Evolutionary conservation across 2,113 vertebrate species (phyloP).

Genomic region (Forbesichthys agassizii): DNA sequence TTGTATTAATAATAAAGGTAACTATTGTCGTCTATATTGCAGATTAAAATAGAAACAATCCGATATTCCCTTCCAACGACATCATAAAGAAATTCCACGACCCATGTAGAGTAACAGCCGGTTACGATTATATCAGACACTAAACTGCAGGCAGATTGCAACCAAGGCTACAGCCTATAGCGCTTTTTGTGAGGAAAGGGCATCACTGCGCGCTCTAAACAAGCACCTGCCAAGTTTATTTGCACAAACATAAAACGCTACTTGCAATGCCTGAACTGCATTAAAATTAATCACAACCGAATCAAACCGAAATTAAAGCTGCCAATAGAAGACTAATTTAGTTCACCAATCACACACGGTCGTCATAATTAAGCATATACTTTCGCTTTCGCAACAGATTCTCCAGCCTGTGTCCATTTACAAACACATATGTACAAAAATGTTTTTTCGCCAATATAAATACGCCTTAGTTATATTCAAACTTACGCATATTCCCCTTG

Average conservation of each 20-base stretch:
- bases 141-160: background rate
- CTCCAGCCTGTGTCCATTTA: background rate
- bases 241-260: conserved; percentile 33
- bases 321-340: conserved; percentile 6
- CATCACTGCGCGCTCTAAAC: conserved; percentile 14
- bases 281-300: conserved; percentile 6
- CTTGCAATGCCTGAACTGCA: conserved; percentile 8
- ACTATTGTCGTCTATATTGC: no score
- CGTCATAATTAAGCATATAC: background rate
- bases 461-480: conserved; percentile 61
- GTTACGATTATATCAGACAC: background rate
- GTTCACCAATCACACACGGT: background rate
- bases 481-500: conserved; percentile 85
- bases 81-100: conserved; percentile 5
- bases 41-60: background rate
- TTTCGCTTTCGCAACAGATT: conserved; percentile 12
- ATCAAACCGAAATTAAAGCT: conserved; percentile 15
- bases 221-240: conserved; percentile 25
- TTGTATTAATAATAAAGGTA: no score
- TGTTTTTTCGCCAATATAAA: conserved; percentile 2
- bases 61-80: background rate
- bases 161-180: conserved; percentile 43
- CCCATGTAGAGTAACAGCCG: conserved; percentile 18
- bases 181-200: background rate
- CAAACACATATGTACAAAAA: conserved; percentile 12